Conservation (phyloP, 2,797 vertebrate species). For the Orestias chungarensis region DNA sequence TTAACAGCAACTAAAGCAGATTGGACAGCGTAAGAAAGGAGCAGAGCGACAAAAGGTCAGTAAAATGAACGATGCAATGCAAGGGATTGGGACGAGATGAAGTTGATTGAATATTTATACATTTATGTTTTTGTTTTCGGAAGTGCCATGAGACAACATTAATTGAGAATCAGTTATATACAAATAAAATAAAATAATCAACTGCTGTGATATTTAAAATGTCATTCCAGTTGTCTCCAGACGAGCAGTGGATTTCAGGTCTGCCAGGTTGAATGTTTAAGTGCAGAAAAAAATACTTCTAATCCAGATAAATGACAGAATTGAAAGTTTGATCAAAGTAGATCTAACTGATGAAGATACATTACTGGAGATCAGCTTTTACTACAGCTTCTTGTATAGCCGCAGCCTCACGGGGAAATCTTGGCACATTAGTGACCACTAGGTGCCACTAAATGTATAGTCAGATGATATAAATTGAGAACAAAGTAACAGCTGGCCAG, state of each 20-base stretch:
- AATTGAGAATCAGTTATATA: not conserved
- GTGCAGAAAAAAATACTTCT: constrained; percentile 65
- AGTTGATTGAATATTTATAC: not conserved
- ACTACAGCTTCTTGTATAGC: not conserved
- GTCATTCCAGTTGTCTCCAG: too few species aligned
- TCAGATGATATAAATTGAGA: constrained; percentile 41
- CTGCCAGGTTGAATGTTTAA: constrained; percentile 60
- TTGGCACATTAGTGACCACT: constrained; percentile 27
- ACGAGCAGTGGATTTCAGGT: not conserved
- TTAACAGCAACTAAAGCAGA: too few species aligned
- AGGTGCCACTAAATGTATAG: constrained; percentile 11
- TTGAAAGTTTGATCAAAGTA: constrained; percentile 1
- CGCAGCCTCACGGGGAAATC: not conserved
- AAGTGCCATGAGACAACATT: not conserved
- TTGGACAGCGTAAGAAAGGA: too few species aligned
- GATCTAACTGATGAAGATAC: not conserved
- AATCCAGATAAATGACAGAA: constrained; percentile 29
- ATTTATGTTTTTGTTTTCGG: not conserved
- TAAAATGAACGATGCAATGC: too few species aligned
- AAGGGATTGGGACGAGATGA: too few species aligned
- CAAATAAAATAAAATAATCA: not conserved
- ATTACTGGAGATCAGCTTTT: not conserved
- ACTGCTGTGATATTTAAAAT: not conserved
- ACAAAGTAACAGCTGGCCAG: constrained; percentile 84
- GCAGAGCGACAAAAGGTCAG: too few species aligned